Evolutionary conservation across 2,888 invertebrate genomes (phyloP).

Genomic region (Actias luna): DNA sequence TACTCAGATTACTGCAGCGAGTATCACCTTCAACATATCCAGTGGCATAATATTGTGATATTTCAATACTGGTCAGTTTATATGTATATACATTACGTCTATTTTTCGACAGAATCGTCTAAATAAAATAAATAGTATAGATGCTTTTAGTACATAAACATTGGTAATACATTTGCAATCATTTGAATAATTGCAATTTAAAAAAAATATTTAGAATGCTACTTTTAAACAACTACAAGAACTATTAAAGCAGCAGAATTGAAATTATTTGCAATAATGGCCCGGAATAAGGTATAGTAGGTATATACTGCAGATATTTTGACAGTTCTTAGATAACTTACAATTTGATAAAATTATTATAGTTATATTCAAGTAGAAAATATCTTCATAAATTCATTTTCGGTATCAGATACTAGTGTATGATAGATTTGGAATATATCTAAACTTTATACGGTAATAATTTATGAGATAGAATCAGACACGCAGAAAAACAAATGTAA

Average conservation of each 20-base stretch:
- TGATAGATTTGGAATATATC: constrained; percentile 55
- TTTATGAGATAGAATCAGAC: constrained; percentile 55
- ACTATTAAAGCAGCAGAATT: neutral
- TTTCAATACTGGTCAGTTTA: neutral
- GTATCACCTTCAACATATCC: constrained; percentile 50
- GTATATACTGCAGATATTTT: neutral
- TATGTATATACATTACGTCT: neutral
- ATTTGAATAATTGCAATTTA: too few species aligned
- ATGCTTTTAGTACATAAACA: neutral
- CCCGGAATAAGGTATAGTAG: neutral
- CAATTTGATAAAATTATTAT: neutral
- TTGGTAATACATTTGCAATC: too few species aligned
- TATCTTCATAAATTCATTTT: neutral
- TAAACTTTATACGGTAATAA: constrained; percentile 54
- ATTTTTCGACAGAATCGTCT: neutral
- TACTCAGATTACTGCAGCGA: constrained; percentile 68
- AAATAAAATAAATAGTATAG: neutral
- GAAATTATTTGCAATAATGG: neutral
- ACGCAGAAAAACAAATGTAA: constrained; percentile 58
- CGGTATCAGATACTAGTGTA: neutral
- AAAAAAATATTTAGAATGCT: too few species aligned
- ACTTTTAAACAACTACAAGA: too few species aligned
- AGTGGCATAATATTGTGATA: constrained; percentile 27
- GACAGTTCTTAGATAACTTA: neutral
- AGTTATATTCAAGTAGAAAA: neutral